Percentiles rank a stretch among this genome's conserved stretches.
phyloP scores from a whole-genome alignment of 2,888 invertebrate genomes.

The Drosophila quasianomalipes region DNA sequence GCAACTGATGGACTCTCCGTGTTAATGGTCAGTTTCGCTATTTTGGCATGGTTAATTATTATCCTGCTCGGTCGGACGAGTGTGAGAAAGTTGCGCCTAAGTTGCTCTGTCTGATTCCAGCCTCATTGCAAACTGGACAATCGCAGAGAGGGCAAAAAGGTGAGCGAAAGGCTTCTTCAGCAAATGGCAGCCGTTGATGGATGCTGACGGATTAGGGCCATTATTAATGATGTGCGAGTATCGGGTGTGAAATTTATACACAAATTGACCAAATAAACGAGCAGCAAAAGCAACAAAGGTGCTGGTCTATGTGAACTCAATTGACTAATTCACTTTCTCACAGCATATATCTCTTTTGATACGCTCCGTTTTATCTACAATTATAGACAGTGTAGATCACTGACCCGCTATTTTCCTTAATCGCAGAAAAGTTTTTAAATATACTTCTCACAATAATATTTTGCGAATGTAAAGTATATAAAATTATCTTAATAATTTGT shows the following conservation, averaged over 20 bases:
- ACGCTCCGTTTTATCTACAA: neutral
- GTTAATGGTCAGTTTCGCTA: conserved; percentile 82
- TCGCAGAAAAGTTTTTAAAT: neutral
- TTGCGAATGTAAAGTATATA: neutral
- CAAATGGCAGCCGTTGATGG: conserved; percentile 56
- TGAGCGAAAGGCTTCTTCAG: conserved; percentile 53
- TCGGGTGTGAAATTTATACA: conserved; percentile 55
- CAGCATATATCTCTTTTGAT: conserved; percentile 1
- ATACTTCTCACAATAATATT: neutral
- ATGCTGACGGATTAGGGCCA: conserved; percentile 79
- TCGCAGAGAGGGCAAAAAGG: conserved; percentile 39
- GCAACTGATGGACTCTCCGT: conserved; percentile 45
- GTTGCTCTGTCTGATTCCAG: conserved; percentile 46
- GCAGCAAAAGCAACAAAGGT: conserved; percentile 44
- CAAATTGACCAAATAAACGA: conserved; percentile 65
- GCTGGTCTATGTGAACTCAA: conserved; percentile 33
- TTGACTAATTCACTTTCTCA: conserved; percentile 28
- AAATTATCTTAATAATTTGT: neutral
- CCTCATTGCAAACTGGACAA: conserved; percentile 37
- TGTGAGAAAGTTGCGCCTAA: conserved; percentile 81
- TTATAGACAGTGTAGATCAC: too few relatives aligned
- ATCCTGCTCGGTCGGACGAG: conserved; percentile 46
- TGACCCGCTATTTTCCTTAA: too few relatives aligned
- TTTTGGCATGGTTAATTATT: conserved; percentile 84
- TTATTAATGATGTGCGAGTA: conserved; percentile 79